Base-by-base conservation (phyloP, 1,140 invertebrate species). In the Philotrypesis tridentata region DNA sequence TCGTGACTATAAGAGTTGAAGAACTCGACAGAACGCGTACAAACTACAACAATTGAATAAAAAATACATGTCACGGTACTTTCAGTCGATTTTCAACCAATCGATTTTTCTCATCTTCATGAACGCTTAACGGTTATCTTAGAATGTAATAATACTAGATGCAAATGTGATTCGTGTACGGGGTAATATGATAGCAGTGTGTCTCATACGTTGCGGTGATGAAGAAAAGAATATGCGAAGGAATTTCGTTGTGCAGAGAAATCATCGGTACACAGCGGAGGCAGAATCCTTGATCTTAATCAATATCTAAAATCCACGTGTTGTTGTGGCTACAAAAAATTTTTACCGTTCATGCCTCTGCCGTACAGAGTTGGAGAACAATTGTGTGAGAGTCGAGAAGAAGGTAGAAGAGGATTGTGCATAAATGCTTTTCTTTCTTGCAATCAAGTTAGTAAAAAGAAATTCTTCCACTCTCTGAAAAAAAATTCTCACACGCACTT, bases 401-500 rank as follows among this genome's bases (percentile, higher is more conserved):
- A 79, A 83, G 77, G 61, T 83, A 83, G 81, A 80, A 79, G 83
- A 65, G 23, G 77, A 79, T 60, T 25, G 60, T 61, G 14, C 4
- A 61, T 7, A 29, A 55, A 55, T 55, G 21, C 21, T 65, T n/a
- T n/a, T 63, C 8, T 74, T 25, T 68, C 61, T 21, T 80, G 48
- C 21, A n/a, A 31, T 79, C 21, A 55, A 55, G 8, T 29, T 78
- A 14, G 21, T 17, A 61, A 8, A 70, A 33, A 43, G 6, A 84
- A 83, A 79, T 82, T 80, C 76, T 80, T 84, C 82, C 79, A 84
- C 79, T 73, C 77, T 82, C 80, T 55, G 74, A 80, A 82, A 74
- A 85, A 65, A 73, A 73, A 40, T 25, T 68, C 9, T 85, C 84
- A 79, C 84, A 88, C 85, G 88, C 87, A 88, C 86, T 90, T 90